Percentiles rank a stretch among this genome's conserved stretches.
These are phyloP conservation scores for Donacobius atricapilla DNA, from an alignment of 2,113 vertebrate species.

Conservation along the genomic window DNA sequence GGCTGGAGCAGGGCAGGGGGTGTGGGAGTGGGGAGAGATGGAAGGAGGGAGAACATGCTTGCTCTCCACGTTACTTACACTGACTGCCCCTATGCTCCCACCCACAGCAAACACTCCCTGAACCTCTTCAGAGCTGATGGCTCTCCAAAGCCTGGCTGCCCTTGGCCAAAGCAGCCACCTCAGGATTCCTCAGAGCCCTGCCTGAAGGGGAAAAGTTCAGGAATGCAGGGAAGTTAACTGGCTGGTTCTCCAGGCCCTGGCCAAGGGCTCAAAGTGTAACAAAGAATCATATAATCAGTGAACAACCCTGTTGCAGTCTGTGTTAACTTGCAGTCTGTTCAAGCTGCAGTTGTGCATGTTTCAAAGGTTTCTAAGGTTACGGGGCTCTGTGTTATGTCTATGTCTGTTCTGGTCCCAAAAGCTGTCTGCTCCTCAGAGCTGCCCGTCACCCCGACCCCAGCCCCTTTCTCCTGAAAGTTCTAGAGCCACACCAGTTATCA, in stretches of 20 bases:
- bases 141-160: background rate
- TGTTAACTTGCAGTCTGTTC: no score
- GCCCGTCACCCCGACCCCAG: no score
- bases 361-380: no score
- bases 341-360: no score
- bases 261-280: background rate
- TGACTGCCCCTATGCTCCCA: background rate
- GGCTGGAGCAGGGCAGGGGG: background rate
- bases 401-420: no score
- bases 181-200: background rate
- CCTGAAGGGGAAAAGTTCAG: slow-evolving; percentile 2
- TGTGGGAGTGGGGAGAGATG: background rate
- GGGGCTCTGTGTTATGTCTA: no score
- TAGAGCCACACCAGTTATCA: no score
- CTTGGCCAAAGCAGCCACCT: background rate
- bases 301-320: no score
- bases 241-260: background rate
- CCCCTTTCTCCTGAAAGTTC: no score
- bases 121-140: background rate
- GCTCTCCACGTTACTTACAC: rapidly evolving
- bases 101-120: background rate
- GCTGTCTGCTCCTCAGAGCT: no score
- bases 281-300: background rate
- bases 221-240: background rate
- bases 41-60: background rate